Evolutionary conservation across 1,140 invertebrate species (phyloP).

Genomic region (Hesperophylax magnus): DNA sequence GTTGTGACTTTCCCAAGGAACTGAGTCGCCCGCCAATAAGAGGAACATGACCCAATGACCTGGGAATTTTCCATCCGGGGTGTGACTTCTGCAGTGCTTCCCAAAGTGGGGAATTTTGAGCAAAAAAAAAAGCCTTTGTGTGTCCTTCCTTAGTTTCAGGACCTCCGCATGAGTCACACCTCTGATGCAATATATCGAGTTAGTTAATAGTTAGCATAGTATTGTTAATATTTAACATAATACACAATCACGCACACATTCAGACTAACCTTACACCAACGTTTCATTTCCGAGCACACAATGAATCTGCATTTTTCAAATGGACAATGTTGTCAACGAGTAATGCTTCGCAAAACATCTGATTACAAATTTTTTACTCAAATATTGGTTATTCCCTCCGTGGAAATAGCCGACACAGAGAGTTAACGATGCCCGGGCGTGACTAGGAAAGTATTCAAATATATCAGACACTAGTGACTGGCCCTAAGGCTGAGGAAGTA

Average conservation of each 20-base stretch:
- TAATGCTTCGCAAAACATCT: neutral
- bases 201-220: slow-evolving; percentile 2
- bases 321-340: neutral
- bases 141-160: neutral
- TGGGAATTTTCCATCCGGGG: neutral
- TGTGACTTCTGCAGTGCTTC: slow-evolving; percentile 1
- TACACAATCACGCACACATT: slow-evolving; percentile 7
- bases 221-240: slow-evolving; percentile 6
- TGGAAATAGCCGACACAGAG: too few species aligned
- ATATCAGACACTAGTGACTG: neutral
- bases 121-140: slow-evolving; percentile 4
- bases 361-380: too few species aligned
- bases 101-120: slow-evolving; percentile 23
- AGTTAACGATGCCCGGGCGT: too few species aligned
- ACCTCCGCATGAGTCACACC: neutral
- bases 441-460: too few species aligned
- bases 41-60: neutral
- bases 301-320: slow-evolving; percentile 1
- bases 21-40: too few species aligned
- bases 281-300: neutral
- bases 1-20: neutral
- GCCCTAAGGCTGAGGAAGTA: neutral
- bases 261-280: neutral
- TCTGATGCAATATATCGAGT: neutral
- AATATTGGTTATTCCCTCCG: too few species aligned